phyloP scores from a whole-genome alignment of 2,113 vertebrate species.

The Jacana jacana region DNA sequence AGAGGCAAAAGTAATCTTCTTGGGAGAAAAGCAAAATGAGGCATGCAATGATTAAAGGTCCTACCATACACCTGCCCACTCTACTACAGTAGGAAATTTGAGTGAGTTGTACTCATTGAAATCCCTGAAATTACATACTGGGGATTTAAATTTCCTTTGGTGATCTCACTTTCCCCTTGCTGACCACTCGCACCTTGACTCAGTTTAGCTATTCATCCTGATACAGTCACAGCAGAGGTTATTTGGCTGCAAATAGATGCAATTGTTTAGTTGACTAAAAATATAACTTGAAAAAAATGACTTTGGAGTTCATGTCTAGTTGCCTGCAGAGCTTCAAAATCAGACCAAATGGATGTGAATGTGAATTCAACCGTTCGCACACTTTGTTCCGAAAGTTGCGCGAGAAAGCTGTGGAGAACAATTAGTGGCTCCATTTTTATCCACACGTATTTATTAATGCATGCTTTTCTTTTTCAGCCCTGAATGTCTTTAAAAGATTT shows the following conservation, averaged over 20 bases:
- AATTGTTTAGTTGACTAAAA: conserved; percentile 56
- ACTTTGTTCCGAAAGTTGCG: background rate
- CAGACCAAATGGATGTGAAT: background rate
- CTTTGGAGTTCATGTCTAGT: background rate
- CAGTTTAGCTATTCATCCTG: conserved; percentile 15
- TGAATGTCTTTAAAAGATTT: background rate
- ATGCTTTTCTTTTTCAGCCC: background rate
- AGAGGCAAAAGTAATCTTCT: background rate
- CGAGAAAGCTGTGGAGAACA: background rate
- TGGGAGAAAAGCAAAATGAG: background rate
- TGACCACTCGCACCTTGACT: conserved; percentile 21
- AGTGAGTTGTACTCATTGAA: background rate
- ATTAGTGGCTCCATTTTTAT: background rate
- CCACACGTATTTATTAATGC: conserved; percentile 19
- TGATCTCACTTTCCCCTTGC: background rate
- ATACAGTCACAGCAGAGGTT: conserved; percentile 29
- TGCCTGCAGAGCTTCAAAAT: conserved; percentile 49
- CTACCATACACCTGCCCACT: background rate
- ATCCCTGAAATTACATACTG: background rate
- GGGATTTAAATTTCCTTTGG: conserved; percentile 6
- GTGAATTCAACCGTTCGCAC: background rate
- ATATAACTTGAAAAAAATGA: conserved; percentile 17
- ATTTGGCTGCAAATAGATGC: conserved; percentile 32
- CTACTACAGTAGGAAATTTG: background rate
- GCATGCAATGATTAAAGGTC: background rate